Conservation (phyloP, 2,888 invertebrate genomes). For the Merodon equestris region DNA sequence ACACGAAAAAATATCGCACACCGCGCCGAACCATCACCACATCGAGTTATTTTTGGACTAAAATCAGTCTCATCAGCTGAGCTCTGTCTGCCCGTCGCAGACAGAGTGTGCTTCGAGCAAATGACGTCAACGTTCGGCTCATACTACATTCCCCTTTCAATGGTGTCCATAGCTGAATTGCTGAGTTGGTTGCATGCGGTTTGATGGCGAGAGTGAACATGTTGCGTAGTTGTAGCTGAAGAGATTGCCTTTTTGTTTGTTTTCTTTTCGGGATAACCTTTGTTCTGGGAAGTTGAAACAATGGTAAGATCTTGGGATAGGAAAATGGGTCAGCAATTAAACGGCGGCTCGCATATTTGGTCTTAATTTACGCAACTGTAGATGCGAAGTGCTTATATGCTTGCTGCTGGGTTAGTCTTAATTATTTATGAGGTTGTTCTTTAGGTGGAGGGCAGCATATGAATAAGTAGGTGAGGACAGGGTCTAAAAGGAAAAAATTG, state of each 20-base stretch:
- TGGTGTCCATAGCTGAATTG: slow-evolving; percentile 33
- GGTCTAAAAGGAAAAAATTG: too few relatives aligned
- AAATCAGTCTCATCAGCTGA: slow-evolving; percentile 63
- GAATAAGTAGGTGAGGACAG: too few relatives aligned
- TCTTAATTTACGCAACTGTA: slow-evolving; percentile 22
- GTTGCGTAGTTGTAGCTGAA: neutral
- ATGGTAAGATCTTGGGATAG: slow-evolving; percentile 28
- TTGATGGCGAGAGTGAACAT: too few relatives aligned
- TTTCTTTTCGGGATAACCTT: slow-evolving; percentile 43
- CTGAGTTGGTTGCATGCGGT: slow-evolving; percentile 21
- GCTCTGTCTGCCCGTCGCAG: slow-evolving; percentile 39
- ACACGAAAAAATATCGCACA: slow-evolving; percentile 14
- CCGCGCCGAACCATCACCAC: slow-evolving; percentile 53
- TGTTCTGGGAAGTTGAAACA: slow-evolving; percentile 51
- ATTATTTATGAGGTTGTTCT: too few relatives aligned
- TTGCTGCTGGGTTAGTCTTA: too few relatives aligned
- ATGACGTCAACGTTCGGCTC: slow-evolving; percentile 60
- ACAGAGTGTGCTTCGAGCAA: slow-evolving; percentile 25
- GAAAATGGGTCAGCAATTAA: slow-evolving; percentile 66
- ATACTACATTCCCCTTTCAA: slow-evolving; percentile 39
- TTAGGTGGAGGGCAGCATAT: too few relatives aligned
- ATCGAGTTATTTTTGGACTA: slow-evolving; percentile 67
- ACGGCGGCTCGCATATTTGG: slow-evolving; percentile 52
- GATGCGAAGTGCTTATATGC: too few relatives aligned
- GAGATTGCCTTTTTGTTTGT: slow-evolving; percentile 4